Conservation (phyloP, 2,888 invertebrate species). For the Scaptomyza polygonia region DNA sequence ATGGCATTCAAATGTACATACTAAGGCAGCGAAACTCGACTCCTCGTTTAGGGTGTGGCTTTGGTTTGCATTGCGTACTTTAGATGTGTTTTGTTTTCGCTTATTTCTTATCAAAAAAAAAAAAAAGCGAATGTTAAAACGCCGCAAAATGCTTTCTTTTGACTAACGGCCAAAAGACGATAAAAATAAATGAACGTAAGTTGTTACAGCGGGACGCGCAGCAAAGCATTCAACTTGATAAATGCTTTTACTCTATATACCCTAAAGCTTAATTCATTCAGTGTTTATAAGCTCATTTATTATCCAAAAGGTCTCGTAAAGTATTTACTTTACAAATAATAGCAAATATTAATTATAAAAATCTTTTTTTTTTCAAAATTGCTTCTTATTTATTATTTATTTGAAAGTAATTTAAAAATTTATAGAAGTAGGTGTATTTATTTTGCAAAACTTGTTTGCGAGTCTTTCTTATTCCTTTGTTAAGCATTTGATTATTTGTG, state of each 20-base stretch:
- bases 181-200: slow-evolving; percentile 63
- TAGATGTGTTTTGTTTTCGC: slow-evolving; percentile 28
- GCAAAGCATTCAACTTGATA: slow-evolving; percentile 22
- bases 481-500: no score
- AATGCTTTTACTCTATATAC: slow-evolving; percentile 24
- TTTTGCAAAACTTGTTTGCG: no score
- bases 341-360: neutral
- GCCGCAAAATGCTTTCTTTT: slow-evolving; percentile 48
- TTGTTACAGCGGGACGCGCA: slow-evolving; percentile 4
- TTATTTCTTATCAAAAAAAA: slow-evolving; percentile 61
- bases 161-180: slow-evolving; percentile 39
- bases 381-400: neutral
- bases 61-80: slow-evolving; percentile 4
- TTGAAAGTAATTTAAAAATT: no score
- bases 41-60: slow-evolving; percentile 11
- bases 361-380: slow-evolving; percentile 1
- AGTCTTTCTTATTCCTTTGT: no score
- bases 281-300: slow-evolving; percentile 3
- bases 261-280: slow-evolving; percentile 19
- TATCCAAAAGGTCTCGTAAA: neutral
- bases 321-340: slow-evolving; percentile 2
- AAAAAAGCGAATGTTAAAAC: slow-evolving; percentile 58
- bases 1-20: slow-evolving; percentile 75
- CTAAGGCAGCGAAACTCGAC: slow-evolving; percentile 34
- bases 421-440: no score